Conservation (phyloP, 2,797 vertebrate genomes). For the Ctenochaetus hawaiiensis region DNA sequence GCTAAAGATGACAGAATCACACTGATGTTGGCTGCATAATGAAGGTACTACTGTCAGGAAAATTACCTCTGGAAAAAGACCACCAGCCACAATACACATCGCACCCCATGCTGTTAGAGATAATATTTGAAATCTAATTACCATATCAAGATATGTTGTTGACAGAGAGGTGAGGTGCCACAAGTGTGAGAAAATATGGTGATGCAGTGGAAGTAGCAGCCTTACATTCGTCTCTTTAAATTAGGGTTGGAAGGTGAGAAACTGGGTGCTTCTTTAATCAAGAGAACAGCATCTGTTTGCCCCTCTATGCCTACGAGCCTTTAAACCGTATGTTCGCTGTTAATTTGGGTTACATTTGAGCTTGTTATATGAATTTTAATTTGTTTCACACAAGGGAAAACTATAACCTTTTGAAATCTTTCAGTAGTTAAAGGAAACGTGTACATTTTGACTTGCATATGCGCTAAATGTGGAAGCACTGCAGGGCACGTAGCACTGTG, state of each 20-base stretch:
- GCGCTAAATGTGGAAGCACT: neutral
- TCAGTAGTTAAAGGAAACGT: constrained; percentile 7
- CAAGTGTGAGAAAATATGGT: constrained; percentile 23
- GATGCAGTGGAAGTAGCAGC: constrained; percentile 8
- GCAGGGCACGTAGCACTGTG: neutral
- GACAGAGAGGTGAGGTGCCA: constrained; percentile 28
- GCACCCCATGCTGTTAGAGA: constrained; percentile 21
- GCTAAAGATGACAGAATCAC: constrained; percentile 39
- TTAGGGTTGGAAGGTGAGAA: constrained; percentile 44
- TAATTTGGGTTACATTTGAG: constrained; percentile 28
- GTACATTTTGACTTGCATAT: neutral
- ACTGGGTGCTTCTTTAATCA: constrained; percentile 37
- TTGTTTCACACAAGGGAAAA: constrained; percentile 8
- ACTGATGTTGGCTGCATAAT: constrained; percentile 44
- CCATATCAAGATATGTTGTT: constrained; percentile 26
- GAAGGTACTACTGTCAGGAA: constrained; percentile 31
- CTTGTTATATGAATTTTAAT: constrained; percentile 38
- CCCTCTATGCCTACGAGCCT: constrained; percentile 33
- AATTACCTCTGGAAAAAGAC: constrained; percentile 21
- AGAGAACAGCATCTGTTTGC: constrained; percentile 50
- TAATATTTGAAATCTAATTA: constrained; percentile 34
- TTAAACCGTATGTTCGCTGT: constrained; percentile 33
- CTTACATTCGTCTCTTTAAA: constrained; percentile 28
- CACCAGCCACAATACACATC: constrained; percentile 9
- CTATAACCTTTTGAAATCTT: constrained; percentile 21